phyloP scores from a whole-genome alignment of 2,888 invertebrate genomes.

The Trichogramma evanescens region DNA sequence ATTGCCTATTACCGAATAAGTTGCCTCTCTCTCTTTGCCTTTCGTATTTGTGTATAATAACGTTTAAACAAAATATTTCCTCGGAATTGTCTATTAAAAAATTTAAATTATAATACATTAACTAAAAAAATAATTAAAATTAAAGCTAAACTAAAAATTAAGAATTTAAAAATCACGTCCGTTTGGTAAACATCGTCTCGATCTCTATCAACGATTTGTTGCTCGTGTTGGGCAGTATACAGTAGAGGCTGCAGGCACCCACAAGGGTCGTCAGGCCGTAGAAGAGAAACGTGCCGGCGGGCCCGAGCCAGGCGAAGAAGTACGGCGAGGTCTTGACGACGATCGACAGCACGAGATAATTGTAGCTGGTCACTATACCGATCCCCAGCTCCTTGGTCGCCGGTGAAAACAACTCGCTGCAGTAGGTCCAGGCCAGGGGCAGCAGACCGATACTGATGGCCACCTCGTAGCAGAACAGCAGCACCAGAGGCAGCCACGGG shows the following conservation, averaged over 20 bases:
- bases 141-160: no score
- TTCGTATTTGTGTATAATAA: no score
- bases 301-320: constrained; percentile 54
- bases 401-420: constrained; percentile 65
- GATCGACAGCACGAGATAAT: constrained; percentile 58
- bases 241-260: constrained; percentile 55
- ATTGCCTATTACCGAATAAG: no score
- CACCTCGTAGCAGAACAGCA: constrained; percentile 55
- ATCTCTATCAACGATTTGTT: constrained; percentile 64
- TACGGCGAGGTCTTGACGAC: constrained; percentile 63
- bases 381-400: constrained; percentile 60
- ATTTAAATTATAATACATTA: no score
- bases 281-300: constrained; percentile 57
- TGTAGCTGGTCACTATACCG: constrained; percentile 60
- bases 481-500: constrained; percentile 36
- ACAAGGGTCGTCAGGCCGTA: constrained; percentile 56
- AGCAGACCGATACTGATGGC: constrained; percentile 58
- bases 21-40: no score
- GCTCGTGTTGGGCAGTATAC: constrained; percentile 63
- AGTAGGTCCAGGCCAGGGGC: constrained; percentile 68
- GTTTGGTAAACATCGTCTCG: constrained; percentile 52
- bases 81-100: no score
- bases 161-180: no score
- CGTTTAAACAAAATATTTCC: no score
- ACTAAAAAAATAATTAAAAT: no score